Evolutionary conservation across 2,888 invertebrate genomes (phyloP), one percentile per base, ranked within the genome.

Genomic region (Asteroscopus sphinx): DNA sequence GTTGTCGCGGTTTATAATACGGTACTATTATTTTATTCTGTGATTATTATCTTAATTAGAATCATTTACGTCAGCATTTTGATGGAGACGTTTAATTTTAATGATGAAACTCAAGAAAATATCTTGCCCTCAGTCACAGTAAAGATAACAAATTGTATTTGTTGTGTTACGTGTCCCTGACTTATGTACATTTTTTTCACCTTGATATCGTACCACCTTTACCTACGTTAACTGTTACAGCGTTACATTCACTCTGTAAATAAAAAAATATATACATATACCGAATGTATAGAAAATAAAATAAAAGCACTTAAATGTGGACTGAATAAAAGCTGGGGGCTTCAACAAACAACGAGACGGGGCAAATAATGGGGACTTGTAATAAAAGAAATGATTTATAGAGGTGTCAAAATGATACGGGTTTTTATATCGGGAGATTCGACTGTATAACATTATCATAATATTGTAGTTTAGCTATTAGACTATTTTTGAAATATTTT

Each of bases 351-450:
- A 86, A 57, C 56, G 66, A n/a, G n/a, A 80, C 75, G 62, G 67
- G 62, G 75, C 81, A 80, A 85, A 89, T 85, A 88, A 86, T 83
- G 80, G 91, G 86, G 85, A 73, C 73, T 46, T 65, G 74, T 74
- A 77, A 91, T 90, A 88, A 92, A 90, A 87, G 85, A 80, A 79
- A 90, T 91, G 90, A 93, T 93, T 89, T 92, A 92, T 91, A 67
- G 77, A 77, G 67, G 77, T 87, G 89, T 89, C 87, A 84, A 77
- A 83, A 78, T 81, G 79, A 83, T 82, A 79, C 74, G 75, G 78
- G 68, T 66, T 69, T 76, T 74, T 80, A 73, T 77, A 70, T 59
- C 61, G 46, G 45, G 46, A 57, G 28, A 47, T 42, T 39, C 39
- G 30, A 39, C n/a, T 41, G 8, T 57, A 15, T 12, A 28, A 32